Conservation (phyloP, 1,140 invertebrate genomes). For the Xylocopa sonorina region DNA sequence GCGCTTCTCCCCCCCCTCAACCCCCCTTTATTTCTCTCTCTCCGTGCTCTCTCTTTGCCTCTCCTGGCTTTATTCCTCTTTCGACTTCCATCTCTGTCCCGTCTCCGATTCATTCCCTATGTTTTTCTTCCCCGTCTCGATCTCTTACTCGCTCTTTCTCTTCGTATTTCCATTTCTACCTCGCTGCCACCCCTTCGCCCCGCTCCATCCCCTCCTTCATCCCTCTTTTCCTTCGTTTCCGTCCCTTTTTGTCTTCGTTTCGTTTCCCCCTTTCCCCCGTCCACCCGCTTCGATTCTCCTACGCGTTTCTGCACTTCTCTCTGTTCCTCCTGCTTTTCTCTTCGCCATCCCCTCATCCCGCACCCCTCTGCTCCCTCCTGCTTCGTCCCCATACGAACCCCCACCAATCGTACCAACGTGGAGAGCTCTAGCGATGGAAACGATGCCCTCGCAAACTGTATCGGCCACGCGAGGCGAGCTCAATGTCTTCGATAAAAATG, state of each 20-base stretch:
- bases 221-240: conserved; percentile 7
- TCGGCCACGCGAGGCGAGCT: no score
- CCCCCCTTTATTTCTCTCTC: background rate
- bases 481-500: no score
- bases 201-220: background rate
- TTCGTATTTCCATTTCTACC: conserved; percentile 29
- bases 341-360: background rate
- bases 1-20: conserved; percentile 31
- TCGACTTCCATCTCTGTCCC: conserved; percentile 38
- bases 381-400: conserved; percentile 4
- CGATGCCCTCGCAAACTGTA: conserved; percentile 27
- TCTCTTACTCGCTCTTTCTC: conserved; percentile 21
- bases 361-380: background rate
- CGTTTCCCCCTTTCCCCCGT: background rate
- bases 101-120: conserved; percentile 41
- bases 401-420: conserved; percentile 36
- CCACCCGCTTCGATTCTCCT: background rate
- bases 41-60: background rate
- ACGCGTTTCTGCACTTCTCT: background rate
- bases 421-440: conserved; percentile 26
- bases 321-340: background rate
- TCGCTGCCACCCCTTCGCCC: background rate
- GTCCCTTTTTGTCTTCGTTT: conserved; percentile 38
- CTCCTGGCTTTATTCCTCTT: background rate
- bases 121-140: conserved; percentile 41